phyloP scores from a whole-genome alignment of 1,140 invertebrate species.

The Solenopsis invicta region DNA sequence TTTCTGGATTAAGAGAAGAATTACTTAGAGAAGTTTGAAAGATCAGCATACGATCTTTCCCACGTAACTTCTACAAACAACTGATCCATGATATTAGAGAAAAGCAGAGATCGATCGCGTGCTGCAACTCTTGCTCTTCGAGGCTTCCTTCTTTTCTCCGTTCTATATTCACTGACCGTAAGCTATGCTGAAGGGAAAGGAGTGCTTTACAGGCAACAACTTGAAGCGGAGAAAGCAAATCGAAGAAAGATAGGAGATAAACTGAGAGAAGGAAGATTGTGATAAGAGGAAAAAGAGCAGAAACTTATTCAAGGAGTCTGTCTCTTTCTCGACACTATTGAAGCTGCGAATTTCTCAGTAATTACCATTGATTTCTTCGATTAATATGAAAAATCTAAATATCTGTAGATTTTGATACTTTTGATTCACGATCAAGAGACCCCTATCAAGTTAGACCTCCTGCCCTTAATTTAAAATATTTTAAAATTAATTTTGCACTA shows the following conservation, averaged over 20 bases:
- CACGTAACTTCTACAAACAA: background rate
- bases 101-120: slow-evolving; percentile 9
- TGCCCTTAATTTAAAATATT: too few species aligned
- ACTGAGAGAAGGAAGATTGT: background rate
- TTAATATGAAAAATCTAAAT: slow-evolving; percentile 75
- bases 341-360: slow-evolving; percentile 66
- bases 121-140: background rate
- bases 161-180: slow-evolving; percentile 20
- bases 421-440: slow-evolving; percentile 11
- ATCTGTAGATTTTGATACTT: slow-evolving; percentile 17
- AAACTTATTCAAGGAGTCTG: slow-evolving; percentile 68
- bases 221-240: slow-evolving; percentile 34
- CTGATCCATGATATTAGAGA: background rate
- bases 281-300: slow-evolving; percentile 34
- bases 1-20: slow-evolving; percentile 27
- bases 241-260: slow-evolving; percentile 24
- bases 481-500: too few species aligned
- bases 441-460: too few species aligned
- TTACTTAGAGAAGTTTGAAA: background rate
- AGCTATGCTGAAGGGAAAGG: slow-evolving; percentile 28
- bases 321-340: slow-evolving; percentile 55
- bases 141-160: background rate
- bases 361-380: slow-evolving; percentile 74
- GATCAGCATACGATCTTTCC: slow-evolving; percentile 29
- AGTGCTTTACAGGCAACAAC: slow-evolving; percentile 69